Percentiles rank a stretch among this genome's conserved stretches.
These are phyloP conservation scores for Netelia fuscicornis DNA, from an alignment of 2,888 invertebrate genomes.

Conservation along the genomic window DNA sequence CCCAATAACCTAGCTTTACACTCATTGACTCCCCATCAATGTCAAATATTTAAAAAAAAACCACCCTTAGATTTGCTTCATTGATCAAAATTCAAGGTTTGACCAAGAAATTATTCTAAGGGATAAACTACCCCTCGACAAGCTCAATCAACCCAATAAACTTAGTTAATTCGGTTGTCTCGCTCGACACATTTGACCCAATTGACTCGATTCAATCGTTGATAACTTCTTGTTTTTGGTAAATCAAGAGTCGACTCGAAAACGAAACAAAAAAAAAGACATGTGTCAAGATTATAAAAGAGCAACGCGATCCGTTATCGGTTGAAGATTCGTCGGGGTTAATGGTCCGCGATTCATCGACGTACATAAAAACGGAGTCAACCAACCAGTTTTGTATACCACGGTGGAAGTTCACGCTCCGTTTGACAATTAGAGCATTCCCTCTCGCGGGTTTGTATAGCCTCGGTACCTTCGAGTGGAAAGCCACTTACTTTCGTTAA, in stretches of 20 bases:
- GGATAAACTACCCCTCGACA: too few species aligned
- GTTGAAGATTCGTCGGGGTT: conserved; percentile 11
- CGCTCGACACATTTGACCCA: not conserved
- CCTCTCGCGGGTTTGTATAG: conserved; percentile 24
- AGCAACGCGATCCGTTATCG: not conserved
- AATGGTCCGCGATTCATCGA: conserved; percentile 4
- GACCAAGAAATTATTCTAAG: too few species aligned
- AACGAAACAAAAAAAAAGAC: not conserved
- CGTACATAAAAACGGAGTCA: conserved; percentile 25
- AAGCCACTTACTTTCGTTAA: conserved; percentile 66
- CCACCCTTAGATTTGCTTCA: too few species aligned
- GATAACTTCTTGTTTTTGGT: too few species aligned
- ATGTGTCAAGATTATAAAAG: not conserved
- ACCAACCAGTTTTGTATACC: conserved; percentile 36
- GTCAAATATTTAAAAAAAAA: too few species aligned
- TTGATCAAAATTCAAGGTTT: too few species aligned
- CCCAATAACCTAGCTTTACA: too few species aligned
- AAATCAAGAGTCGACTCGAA: not conserved
- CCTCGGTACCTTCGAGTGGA: conserved; percentile 54
- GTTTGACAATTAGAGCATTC: conserved; percentile 57
- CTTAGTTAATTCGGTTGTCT: too few species aligned
- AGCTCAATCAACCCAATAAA: too few species aligned
- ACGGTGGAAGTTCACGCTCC: conserved; percentile 11
- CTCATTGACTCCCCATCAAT: too few species aligned
- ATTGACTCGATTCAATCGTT: too few species aligned